Base-by-base conservation (phyloP, 2,888 invertebrate species). In the Trachelus iudaicus region DNA sequence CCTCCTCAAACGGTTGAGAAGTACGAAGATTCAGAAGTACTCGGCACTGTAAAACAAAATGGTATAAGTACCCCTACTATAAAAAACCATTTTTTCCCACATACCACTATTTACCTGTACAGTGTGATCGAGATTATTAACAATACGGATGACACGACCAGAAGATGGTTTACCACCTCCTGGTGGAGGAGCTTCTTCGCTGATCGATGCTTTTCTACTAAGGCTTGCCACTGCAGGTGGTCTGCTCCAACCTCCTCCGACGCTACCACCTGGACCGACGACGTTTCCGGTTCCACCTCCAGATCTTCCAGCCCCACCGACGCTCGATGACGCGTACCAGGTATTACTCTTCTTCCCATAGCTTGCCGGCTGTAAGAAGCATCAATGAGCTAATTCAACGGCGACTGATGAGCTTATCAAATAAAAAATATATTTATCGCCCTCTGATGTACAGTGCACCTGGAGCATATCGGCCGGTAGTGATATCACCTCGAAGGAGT, bases 1-100 rank as follows among this genome's bases (percentile, higher is more conserved):
- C 97, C 90, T 98, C 98, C 92, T 98, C 98, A 90, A 98, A 98
- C 0, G 97, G 97, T 89, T 98, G 98, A 40, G 97, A 96, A 31
- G 98, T 98, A 82, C 97, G 95, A 86, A 98, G 94, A 91, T 98
- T 98, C 81, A 98, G 93, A 84, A 98, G 93, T 75, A 98, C 97
- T 81, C 97, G 96, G 91, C 97, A 97, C 96, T 97, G 93, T 12
- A 90, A 89, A 79, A 75, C 77, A 73, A 79, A 68, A n/a, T 69
- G 37, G 33, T 30, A 30, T 40, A 15, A 15, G 40, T 40, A 15
- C 40, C 4, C 40, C 15, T 15, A 15, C 40, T 13, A 6, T n/a
- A 4, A 13, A 31, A 34, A 74, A 11, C 23, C 12, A 23, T 30
- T 76, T 33, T 40, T 15, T 15, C 6, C 40, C 15, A 6, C 1